phyloP scores from a whole-genome alignment of 2,113 vertebrate species.

The Balaenoptera acutorostrata region DNA sequence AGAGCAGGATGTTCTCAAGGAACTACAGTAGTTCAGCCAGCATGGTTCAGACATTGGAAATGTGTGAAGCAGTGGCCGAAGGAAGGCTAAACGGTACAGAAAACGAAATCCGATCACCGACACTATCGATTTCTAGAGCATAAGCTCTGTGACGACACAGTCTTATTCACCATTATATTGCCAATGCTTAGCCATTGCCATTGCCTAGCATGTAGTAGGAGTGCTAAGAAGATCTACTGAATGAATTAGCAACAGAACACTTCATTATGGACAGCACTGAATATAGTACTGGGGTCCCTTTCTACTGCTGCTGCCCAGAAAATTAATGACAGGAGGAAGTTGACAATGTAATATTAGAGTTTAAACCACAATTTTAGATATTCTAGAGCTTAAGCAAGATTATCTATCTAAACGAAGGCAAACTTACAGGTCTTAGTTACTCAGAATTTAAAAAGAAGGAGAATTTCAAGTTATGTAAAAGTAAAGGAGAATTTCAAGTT shows the following conservation, averaged over 20 bases:
- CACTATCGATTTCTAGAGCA: neutral
- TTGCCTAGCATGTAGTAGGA: accelerated
- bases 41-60: neutral
- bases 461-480: neutral
- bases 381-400: neutral
- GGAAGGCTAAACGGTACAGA: neutral
- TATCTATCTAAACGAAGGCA: neutral
- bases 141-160: neutral
- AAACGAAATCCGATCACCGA: neutral
- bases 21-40: neutral
- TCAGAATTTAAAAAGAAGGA: neutral
- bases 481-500: neutral
- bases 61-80: neutral
- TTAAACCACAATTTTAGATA: neutral
- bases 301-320: neutral
- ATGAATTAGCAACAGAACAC: neutral
- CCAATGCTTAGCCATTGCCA: neutral
- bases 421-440: neutral
- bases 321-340: neutral
- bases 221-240: neutral
- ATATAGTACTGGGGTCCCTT: accelerated
- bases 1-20: neutral
- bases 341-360: neutral
- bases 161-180: neutral
- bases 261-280: neutral